Percentiles rank a stretch among this genome's conserved stretches.
These are phyloP conservation scores for Proterorhinus semilunaris DNA, from an alignment of 2,113 vertebrate genomes.

Conservation along the genomic window DNA sequence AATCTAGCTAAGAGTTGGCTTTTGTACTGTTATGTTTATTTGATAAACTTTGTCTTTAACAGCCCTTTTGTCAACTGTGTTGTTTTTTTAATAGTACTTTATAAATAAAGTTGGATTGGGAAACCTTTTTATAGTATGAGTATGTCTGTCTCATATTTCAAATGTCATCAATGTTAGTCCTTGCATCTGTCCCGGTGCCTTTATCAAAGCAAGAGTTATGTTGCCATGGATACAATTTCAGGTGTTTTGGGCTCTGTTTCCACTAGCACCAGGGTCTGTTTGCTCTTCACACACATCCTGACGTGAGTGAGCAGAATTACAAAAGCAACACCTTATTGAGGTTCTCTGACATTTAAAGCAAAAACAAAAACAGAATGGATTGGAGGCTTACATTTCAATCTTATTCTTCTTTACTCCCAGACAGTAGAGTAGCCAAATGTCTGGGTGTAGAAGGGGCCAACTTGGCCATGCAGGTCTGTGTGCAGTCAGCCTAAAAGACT, in stretches of 20 bases:
- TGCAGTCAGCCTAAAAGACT: slow-evolving; percentile 33
- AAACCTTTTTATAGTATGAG: too few relatives aligned
- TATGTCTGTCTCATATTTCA: neutral
- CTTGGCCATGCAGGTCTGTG: slow-evolving; percentile 17
- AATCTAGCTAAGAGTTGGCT: too few relatives aligned
- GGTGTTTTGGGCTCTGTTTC: slow-evolving; percentile 47
- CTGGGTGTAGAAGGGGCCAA: slow-evolving; percentile 14
- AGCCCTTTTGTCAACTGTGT: too few relatives aligned
- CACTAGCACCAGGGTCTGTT: slow-evolving; percentile 26
- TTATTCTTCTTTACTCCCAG: too few relatives aligned
- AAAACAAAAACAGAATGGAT: neutral
- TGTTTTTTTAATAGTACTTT: too few relatives aligned
- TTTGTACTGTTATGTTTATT: too few relatives aligned
- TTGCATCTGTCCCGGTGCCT: slow-evolving; percentile 25
- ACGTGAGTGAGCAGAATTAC: slow-evolving; percentile 13
- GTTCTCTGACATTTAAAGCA: neutral
- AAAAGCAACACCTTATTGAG: neutral
- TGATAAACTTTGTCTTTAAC: too few relatives aligned
- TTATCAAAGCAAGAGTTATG: slow-evolving; percentile 34
- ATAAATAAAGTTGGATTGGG: too few relatives aligned
- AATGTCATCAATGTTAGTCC: neutral
- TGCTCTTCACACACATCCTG: slow-evolving; percentile 4
- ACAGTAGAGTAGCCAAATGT: neutral
- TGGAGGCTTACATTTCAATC: neutral
- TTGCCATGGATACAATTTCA: slow-evolving; percentile 60